A percentile compares a stretch with the other conserved stretches of the same genome.
Evolutionary conservation across 2,113 vertebrate genomes (phyloP).

Genomic region (Coracopsis vasa): DNA sequence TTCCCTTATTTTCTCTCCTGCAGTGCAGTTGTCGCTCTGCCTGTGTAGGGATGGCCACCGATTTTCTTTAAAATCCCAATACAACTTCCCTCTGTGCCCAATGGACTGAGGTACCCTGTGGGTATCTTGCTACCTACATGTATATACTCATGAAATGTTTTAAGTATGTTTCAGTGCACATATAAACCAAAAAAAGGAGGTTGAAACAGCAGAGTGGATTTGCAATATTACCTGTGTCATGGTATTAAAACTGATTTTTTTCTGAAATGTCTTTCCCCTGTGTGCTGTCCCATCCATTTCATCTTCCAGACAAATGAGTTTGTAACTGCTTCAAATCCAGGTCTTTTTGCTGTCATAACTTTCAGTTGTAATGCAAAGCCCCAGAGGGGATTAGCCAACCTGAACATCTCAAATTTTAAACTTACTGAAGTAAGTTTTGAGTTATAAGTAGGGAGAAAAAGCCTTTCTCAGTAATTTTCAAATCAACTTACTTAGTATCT

Average conservation of each 20-base stretch:
- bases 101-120: neutral
- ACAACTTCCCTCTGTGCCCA: neutral
- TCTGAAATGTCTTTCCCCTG: neutral
- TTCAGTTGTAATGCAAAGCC: neutral
- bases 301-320: neutral
- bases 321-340: constrained; percentile 1
- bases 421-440: neutral
- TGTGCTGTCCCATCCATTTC: neutral
- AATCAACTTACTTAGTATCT: neutral
- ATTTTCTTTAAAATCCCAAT: neutral
- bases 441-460: neutral
- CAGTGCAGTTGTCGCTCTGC: neutral
- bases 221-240: neutral
- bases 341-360: neutral
- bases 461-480: neutral
- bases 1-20: neutral
- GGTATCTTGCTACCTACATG: neutral
- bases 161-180: neutral
- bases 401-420: constrained; percentile 34
- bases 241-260: neutral
- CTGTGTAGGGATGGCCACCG: accelerated
- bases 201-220: neutral
- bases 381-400: neutral
- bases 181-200: neutral
- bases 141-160: neutral